These are phyloP conservation scores for Drosophila rufa DNA, from an alignment of 1,140 invertebrate genomes.

Conservation along the genomic window DNA sequence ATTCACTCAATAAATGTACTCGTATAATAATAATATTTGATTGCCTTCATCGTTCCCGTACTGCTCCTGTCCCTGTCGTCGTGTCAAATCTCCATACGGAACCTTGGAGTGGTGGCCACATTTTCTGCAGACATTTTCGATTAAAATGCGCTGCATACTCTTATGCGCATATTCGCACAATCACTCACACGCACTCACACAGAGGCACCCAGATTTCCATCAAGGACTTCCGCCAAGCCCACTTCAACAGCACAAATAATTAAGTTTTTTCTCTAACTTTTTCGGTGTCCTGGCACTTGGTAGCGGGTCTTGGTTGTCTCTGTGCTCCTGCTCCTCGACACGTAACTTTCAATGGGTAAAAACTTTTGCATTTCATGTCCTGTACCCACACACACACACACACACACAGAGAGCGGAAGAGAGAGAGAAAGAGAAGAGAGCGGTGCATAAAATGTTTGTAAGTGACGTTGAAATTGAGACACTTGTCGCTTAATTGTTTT, in stretches of 20 bases:
- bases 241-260: slow-evolving; percentile 69
- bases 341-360: slow-evolving; percentile 75
- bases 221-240: slow-evolving; percentile 33
- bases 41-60: not conserved
- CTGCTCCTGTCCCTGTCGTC: not conserved
- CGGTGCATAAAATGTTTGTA: slow-evolving; percentile 82
- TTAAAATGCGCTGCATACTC: slow-evolving; percentile 81
- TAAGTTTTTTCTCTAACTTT: slow-evolving; percentile 76
- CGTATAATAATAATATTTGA: too few species aligned
- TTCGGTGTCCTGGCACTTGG: slow-evolving; percentile 11
- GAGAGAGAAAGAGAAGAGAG: slow-evolving; percentile 4
- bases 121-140: slow-evolving; percentile 73
- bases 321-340: slow-evolving; percentile 44
- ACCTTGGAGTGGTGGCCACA: slow-evolving; percentile 48
- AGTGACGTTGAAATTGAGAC: slow-evolving; percentile 83
- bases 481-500: slow-evolving; percentile 84
- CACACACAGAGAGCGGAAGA: slow-evolving; percentile 28
- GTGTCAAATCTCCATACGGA: slow-evolving; percentile 16
- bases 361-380: slow-evolving; percentile 78
- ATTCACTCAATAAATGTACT: not conserved
- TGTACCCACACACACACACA: slow-evolving; percentile 24
- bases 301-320: slow-evolving; percentile 28
- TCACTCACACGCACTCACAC: slow-evolving; percentile 18
- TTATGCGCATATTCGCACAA: slow-evolving; percentile 60
- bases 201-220: slow-evolving; percentile 31